Conservation (phyloP, 2,888 invertebrate species). For the Ischnura elegans region DNA sequence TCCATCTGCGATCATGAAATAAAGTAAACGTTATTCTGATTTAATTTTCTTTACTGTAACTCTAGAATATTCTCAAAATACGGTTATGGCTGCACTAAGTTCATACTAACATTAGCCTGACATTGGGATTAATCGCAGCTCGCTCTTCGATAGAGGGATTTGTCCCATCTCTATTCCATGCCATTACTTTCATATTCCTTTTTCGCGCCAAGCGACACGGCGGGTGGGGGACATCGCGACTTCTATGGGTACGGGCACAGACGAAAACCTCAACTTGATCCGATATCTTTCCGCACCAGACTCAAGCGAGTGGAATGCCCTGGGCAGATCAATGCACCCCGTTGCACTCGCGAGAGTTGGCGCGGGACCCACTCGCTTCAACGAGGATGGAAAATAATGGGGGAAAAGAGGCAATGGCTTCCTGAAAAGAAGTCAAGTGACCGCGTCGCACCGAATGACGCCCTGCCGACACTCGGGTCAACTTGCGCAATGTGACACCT, state of each 20-base stretch:
- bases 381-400: not conserved
- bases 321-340: not conserved
- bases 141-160: no score
- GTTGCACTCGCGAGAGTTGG: not conserved
- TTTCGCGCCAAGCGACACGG: not conserved
- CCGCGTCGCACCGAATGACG: not conserved
- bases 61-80: no score
- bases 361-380: not conserved
- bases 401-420: not conserved
- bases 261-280: not conserved
- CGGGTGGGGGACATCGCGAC: not conserved
- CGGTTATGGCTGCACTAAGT: no score
- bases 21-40: no score
- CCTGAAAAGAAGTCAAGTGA: conserved; percentile 13
- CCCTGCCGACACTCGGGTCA: not conserved
- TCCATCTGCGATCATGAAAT: no score
- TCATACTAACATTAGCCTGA: no score
- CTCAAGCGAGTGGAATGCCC: not conserved
- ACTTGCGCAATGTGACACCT: not conserved
- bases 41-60: no score
- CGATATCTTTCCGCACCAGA: not conserved
- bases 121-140: no score
- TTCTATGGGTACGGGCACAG: not conserved
- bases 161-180: no score
- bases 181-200: no score